phyloP scores from a whole-genome alignment of 2,113 vertebrate genomes.

The Nycticryphes semicollaris region DNA sequence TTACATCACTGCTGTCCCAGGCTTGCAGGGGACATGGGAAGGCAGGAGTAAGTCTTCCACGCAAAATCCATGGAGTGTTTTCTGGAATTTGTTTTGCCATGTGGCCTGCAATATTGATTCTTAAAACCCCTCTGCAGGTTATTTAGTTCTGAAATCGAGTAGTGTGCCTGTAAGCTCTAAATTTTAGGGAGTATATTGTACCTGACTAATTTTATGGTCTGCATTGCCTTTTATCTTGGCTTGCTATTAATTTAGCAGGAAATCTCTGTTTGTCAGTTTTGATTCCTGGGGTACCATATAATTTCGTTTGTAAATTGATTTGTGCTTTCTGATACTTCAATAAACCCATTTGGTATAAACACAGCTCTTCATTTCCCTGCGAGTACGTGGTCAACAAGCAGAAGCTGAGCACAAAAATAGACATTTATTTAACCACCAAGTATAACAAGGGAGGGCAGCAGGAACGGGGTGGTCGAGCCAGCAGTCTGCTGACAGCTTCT shows the following conservation, averaged over 20 bases:
- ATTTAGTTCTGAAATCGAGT: background rate
- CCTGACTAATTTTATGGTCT: background rate
- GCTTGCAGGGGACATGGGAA: accelerated
- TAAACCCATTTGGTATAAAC: conserved; percentile 41
- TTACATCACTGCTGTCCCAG: accelerated
- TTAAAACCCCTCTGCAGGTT: background rate
- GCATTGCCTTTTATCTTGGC: conserved; percentile 20
- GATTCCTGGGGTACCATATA: background rate
- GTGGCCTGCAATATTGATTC: background rate
- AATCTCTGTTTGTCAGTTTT: conserved; percentile 4
- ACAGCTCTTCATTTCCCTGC: conserved; percentile 29
- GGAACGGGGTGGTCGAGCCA: accelerated
- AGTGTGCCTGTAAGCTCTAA: background rate
- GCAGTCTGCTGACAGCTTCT: background rate
- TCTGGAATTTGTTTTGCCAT: background rate
- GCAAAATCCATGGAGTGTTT: background rate
- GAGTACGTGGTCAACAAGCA: background rate
- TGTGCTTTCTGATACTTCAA: conserved; percentile 42
- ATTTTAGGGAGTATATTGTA: background rate
- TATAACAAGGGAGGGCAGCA: background rate
- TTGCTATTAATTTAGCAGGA: conserved; percentile 15
- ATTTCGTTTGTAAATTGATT: background rate
- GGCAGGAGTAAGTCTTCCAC: background rate
- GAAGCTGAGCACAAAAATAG: conserved; percentile 27
- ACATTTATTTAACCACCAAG: conserved; percentile 10